Base-by-base conservation (phyloP, 1,140 invertebrate genomes). In the Cotesia glomerata region DNA sequence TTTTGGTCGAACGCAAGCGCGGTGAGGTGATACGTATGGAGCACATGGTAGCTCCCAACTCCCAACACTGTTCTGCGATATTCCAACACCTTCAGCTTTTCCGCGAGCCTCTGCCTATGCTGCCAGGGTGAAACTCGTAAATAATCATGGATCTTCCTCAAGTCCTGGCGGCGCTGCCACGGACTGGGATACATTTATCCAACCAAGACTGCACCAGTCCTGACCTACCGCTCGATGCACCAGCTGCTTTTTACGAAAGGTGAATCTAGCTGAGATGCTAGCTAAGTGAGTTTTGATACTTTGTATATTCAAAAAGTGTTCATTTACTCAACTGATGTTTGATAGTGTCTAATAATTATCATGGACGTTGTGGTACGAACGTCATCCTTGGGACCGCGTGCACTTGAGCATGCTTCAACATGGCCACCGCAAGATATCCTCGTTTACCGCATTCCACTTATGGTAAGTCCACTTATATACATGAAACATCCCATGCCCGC, bases 1-100 rank as follows among this genome's bases (percentile, higher is more conserved):
- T 45, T 26, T 79, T 73, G 77, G 78, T 72, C 51, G 69, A 72
- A 79, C 85, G 85, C 85, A 85, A 59, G 84, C 85, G 85, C 84
- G 84, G 82, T 86, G 80, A 82, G 71, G 77, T 78, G 79, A 84
- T 77, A 36, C 73, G 77, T 77, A 77, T 74, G 76, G 77, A 86
- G 84, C 84, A 85, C 85, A 86, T 86, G 85, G 84, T 84, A 59
- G 45, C 56, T 69, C 52, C 54, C 58, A 39, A 26, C 72, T 62
- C 54, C 58, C 56, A 26, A 56, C 64, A 69, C 73, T 79, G 72
- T 79, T 81, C 77, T 75, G 73, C 76, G 75, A 69, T 74, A 75
- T 75, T 77, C 71, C 73, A 75, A 69, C 63, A 45, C 34, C 63
- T 72, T 72, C 59, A 72, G 71, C 63, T 68, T 77, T 75, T 69